Evolutionary conservation across 1,140 invertebrate genomes (phyloP).

Genomic region (Aphelinus atriplicis): DNA sequence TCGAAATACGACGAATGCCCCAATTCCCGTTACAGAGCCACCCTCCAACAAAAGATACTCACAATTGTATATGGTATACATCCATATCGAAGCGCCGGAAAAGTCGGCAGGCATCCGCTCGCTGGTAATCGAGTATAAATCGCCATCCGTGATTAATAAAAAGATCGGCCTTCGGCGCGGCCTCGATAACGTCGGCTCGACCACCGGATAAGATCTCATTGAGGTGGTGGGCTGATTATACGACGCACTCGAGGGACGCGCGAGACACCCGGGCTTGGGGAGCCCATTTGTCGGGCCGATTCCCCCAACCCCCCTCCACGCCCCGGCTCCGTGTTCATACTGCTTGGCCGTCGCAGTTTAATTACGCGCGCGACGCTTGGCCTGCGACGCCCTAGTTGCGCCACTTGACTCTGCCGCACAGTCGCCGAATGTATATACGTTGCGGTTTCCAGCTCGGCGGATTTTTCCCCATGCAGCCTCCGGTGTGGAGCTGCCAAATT

Average conservation of each 20-base stretch:
- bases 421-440: no score
- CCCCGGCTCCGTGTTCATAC: slow-evolving; percentile 21
- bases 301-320: no score
- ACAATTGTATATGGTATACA: no score
- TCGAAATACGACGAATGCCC: no score
- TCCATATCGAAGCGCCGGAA: no score
- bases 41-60: no score
- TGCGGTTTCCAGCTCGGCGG: no score
- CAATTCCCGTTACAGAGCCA: no score
- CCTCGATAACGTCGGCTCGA: neutral
- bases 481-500: no score
- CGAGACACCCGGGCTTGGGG: no score
- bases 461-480: no score
- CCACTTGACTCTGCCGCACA: no score
- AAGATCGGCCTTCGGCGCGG: slow-evolving; percentile 9
- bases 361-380: neutral
- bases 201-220: slow-evolving; percentile 35
- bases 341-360: slow-evolving; percentile 30
- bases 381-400: neutral
- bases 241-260: slow-evolving; percentile 8
- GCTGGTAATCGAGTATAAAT: slow-evolving; percentile 40
- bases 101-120: slow-evolving; percentile 12
- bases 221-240: slow-evolving; percentile 15
- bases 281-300: slow-evolving; percentile 38
- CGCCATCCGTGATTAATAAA: slow-evolving; percentile 31